phyloP scores from a whole-genome alignment of 2,888 invertebrate species.

The Syritta pipiens region DNA sequence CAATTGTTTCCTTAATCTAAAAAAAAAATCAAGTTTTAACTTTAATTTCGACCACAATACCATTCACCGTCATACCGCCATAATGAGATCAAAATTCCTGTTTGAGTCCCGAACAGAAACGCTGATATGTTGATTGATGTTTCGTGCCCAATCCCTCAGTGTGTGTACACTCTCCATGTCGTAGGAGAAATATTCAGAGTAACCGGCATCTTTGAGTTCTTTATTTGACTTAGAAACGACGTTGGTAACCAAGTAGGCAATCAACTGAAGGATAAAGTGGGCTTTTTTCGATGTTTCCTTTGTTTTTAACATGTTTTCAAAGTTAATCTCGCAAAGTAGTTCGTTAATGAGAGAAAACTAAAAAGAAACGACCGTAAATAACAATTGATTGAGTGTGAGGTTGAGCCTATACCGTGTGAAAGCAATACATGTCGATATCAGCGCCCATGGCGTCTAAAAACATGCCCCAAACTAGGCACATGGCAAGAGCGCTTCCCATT shows the following conservation, averaged over 20 bases:
- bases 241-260: constrained; percentile 70
- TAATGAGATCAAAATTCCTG: constrained; percentile 43
- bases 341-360: constrained; percentile 70
- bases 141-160: constrained; percentile 32
- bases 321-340: constrained; percentile 69
- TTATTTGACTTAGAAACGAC: constrained; percentile 71
- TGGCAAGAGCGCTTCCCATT: constrained; percentile 71
- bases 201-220: constrained; percentile 71
- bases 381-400: neutral
- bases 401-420: constrained; percentile 67
- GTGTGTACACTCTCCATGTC: constrained; percentile 13
- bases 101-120: constrained; percentile 27
- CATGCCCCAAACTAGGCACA: constrained; percentile 72
- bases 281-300: constrained; percentile 70
- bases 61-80: constrained; percentile 4
- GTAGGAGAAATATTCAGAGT: constrained; percentile 71
- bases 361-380: neutral
- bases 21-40: neutral
- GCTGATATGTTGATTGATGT: constrained; percentile 20
- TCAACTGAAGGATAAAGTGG: constrained; percentile 70
- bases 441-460: constrained; percentile 70
- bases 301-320: constrained; percentile 66
- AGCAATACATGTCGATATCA: constrained; percentile 71
- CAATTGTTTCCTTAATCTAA: constrained; percentile 50
- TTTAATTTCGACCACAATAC: neutral